Percentiles rank a stretch among this genome's conserved stretches.
Conservation (phyloP, 2,888 invertebrate species). For the Limnephilus auricula region DNA sequence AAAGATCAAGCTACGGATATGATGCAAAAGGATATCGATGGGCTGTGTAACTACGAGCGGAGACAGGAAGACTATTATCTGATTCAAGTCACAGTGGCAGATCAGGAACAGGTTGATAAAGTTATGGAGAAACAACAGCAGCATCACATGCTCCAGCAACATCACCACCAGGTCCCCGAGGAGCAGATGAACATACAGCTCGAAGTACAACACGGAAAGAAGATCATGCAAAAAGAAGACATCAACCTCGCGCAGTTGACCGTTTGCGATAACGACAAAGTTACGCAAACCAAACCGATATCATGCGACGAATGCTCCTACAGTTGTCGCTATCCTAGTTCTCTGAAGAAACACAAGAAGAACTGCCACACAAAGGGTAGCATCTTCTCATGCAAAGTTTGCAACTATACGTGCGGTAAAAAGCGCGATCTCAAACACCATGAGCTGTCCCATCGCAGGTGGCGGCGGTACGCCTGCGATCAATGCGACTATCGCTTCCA, state of each 20-base stretch:
- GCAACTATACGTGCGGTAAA: constrained; percentile 49
- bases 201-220: constrained; percentile 42
- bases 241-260: constrained; percentile 37
- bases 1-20: constrained; percentile 38
- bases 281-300: constrained; percentile 54
- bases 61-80: constrained; percentile 54
- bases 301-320: constrained; percentile 53
- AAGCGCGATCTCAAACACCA: constrained; percentile 55
- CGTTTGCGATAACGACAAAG: constrained; percentile 51
- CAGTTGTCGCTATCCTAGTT: constrained; percentile 44
- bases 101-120: constrained; percentile 45
- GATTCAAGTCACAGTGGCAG: constrained; percentile 56
- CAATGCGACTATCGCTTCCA: constrained; percentile 64
- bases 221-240: constrained; percentile 21
- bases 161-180: neutral
- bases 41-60: constrained; percentile 51
- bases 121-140: constrained; percentile 44
- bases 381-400: constrained; percentile 42
- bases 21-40: constrained; percentile 53
- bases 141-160: constrained; percentile 12
- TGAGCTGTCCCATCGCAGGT: constrained; percentile 51
- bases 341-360: constrained; percentile 56
- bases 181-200: constrained; percentile 37
- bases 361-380: constrained; percentile 54
- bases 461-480: constrained; percentile 56